A percentile compares a stretch with the other conserved stretches of the same genome.
phyloP scores from a whole-genome alignment of 2,888 invertebrate species.

The Spodoptera picta region DNA sequence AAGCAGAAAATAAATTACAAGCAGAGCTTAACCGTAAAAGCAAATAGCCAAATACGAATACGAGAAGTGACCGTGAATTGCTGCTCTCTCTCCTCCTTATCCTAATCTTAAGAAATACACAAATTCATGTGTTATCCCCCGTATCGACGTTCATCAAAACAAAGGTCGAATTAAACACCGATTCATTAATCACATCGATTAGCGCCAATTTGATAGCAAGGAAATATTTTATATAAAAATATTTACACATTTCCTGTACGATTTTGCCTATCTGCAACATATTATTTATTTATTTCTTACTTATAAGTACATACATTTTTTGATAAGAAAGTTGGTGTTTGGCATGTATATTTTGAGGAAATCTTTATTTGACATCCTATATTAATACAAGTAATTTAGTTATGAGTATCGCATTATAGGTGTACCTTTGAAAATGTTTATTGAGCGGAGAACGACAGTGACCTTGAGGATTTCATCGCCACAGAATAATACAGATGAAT shows the following conservation, averaged over 20 bases:
- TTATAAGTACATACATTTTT: slow-evolving; percentile 3
- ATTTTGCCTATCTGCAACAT: slow-evolving; percentile 10
- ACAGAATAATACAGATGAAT: slow-evolving; percentile 68
- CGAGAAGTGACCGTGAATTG: no score
- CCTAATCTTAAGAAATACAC: no score
- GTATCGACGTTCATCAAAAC: not conserved
- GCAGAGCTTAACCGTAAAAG: no score
- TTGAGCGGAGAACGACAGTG: slow-evolving; percentile 31
- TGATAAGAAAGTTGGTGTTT: slow-evolving; percentile 14
- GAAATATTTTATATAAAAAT: slow-evolving; percentile 12
- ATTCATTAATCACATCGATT: slow-evolving; percentile 18
- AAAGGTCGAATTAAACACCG: slow-evolving; percentile 2
- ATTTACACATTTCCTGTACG: slow-evolving; percentile 22
- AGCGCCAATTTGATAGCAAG: slow-evolving; percentile 23
- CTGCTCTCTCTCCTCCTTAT: no score
- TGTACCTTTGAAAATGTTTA: slow-evolving; percentile 26
- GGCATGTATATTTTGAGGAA: not conserved
- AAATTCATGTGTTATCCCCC: not conserved
- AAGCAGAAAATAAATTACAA: no score
- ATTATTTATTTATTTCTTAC: not conserved
- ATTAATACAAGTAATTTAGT: slow-evolving; percentile 1
- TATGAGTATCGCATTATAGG: not conserved
- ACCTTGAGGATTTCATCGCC: slow-evolving; percentile 70
- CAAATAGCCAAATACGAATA: no score
- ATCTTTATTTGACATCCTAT: not conserved